Conservation (phyloP, 2,113 vertebrate species). For the Rissa tridactyla region DNA sequence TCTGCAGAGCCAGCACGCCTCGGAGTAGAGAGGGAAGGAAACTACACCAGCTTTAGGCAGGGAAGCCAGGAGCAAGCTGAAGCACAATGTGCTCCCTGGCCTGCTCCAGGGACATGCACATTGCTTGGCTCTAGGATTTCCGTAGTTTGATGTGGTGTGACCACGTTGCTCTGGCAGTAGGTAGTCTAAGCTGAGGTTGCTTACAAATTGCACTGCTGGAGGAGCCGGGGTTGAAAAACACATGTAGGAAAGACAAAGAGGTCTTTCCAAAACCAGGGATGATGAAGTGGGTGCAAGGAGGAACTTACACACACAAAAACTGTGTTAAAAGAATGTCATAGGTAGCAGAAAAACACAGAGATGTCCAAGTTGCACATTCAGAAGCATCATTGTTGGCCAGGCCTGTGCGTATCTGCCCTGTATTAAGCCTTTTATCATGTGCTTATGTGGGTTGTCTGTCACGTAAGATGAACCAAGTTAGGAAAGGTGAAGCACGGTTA, state of each 20-base stretch:
- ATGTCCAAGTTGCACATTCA: not conserved
- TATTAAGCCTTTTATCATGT: not conserved
- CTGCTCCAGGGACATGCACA: not conserved
- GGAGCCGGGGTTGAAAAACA: not conserved
- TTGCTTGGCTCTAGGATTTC: not conserved
- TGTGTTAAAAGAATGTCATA: not conserved
- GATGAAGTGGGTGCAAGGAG: not conserved
- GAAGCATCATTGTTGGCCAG: not conserved
- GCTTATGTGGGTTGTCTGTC: not conserved
- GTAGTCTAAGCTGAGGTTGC: not conserved
- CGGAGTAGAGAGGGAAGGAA: not conserved
- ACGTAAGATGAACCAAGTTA: not conserved
- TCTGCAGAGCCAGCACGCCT: not conserved
- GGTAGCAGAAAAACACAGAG: not conserved
- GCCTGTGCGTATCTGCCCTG: not conserved
- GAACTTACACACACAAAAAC: not conserved
- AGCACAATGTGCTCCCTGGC: not conserved
- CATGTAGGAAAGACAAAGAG: not conserved
- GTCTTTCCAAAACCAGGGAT: not conserved
- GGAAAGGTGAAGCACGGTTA: not conserved
- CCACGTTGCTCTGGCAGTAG: not conserved
- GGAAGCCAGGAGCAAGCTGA: not conserved
- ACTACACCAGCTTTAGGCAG: not conserved
- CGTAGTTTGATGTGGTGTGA: not conserved
- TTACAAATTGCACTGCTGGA: not conserved